These are phyloP conservation scores for Hystrix brachyura DNA, from an alignment of 2,113 vertebrate species.

Conservation along the genomic window DNA sequence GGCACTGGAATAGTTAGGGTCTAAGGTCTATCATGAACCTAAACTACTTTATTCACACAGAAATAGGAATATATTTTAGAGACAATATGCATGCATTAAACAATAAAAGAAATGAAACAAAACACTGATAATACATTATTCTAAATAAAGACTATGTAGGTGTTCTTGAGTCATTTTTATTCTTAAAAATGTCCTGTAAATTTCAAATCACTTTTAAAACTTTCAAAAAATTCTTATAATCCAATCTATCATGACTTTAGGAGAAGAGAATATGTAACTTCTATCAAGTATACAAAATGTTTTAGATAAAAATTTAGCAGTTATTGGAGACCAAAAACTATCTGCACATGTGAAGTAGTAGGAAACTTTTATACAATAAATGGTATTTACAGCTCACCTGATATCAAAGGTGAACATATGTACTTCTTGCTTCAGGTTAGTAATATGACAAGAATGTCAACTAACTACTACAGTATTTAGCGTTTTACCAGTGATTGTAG, in stretches of 20 bases:
- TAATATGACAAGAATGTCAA: neutral
- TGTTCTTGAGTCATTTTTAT: neutral
- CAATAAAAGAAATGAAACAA: conserved; percentile 16
- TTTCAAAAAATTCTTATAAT: neutral
- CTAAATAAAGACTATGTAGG: neutral
- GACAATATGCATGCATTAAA: neutral
- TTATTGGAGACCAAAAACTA: neutral
- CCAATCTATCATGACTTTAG: neutral
- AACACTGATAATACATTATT: neutral
- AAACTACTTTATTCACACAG: neutral
- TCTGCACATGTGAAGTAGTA: neutral
- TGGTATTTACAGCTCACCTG: neutral
- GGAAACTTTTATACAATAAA: neutral
- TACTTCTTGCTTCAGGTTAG: neutral
- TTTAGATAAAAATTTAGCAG: neutral
- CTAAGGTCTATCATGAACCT: neutral
- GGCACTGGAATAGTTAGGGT: neutral
- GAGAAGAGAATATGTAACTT: neutral
- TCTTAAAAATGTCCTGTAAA: neutral
- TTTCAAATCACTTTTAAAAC: neutral
- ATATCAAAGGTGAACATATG: neutral
- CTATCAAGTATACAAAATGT: neutral
- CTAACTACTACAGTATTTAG: neutral
- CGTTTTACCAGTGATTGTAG: neutral
- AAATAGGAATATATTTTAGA: neutral